These are phyloP conservation scores for Phrynocephalus forsythii DNA, from an alignment of 2,797 vertebrate species.

Conservation along the genomic window DNA sequence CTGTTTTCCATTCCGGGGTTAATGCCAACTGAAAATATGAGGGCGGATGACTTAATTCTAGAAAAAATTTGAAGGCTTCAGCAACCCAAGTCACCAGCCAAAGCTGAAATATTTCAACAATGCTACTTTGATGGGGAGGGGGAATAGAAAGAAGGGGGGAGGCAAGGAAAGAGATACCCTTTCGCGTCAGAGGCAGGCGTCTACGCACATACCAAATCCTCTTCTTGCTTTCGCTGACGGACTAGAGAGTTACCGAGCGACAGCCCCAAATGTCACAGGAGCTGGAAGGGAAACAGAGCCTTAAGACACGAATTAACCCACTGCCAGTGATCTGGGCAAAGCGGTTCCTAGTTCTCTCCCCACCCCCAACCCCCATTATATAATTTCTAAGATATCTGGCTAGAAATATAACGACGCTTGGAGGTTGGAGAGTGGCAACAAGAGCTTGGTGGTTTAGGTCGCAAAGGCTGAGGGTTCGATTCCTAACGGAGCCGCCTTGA, in stretches of 20 bases:
- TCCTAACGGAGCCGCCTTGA: no score
- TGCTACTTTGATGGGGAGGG: neutral
- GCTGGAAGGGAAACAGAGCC: neutral
- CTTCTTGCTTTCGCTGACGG: neutral
- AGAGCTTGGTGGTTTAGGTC: no score
- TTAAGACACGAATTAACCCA: neutral
- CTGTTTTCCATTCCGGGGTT: no score
- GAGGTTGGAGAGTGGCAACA: no score
- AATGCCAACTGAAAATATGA: neutral
- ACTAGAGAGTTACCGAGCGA: neutral
- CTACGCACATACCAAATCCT: neutral
- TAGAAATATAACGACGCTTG: no score
- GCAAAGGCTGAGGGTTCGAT: no score
- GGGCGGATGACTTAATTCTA: slow-evolving; percentile 16
- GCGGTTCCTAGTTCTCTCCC: no score
- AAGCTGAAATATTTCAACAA: slow-evolving; percentile 53
- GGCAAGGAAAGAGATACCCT: neutral
- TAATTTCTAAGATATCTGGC: neutral
- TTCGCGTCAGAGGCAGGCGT: slow-evolving; percentile 12
- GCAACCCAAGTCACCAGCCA: slow-evolving; percentile 20
- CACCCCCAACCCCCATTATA: neutral
- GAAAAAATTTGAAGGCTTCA: neutral
- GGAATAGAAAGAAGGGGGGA: neutral
- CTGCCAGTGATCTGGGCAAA: no score
- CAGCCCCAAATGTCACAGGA: neutral